Evolutionary conservation across 2,888 invertebrate genomes (phyloP), one percentile per base, ranked within the genome.

Genomic region (Drosophila paranaensis): DNA sequence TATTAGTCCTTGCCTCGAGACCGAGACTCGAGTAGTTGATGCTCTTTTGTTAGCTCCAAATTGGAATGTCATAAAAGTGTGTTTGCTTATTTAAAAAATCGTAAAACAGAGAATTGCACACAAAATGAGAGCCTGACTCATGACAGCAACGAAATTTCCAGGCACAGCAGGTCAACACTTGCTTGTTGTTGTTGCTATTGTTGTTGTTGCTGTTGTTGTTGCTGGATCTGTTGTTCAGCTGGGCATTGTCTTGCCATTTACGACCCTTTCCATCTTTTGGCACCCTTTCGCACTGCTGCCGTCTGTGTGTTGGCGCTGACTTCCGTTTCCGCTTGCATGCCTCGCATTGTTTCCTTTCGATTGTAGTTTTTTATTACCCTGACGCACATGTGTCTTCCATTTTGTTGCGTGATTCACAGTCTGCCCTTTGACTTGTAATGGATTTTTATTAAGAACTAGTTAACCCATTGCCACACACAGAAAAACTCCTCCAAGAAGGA

Each of bases 61-160:
- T 87, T 88, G 88, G 81, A 88, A 87, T 86, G 88, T 83, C 87
- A 87, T 87, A 88, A 88, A 87, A 86, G 77, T 67, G 73, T 77
- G 76, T 71, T 81, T 73, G 78, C 80, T 87, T 88, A 87, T 87
- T 87, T 83, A 88, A 87, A 87, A 82, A 77, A 57, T 75, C 86
- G 82, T 86, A 78, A 81, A 75, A 74, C 30, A 40, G 57, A 27
- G n/a, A n/a, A 50, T 16, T 33, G 37, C 50, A 13, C 2, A 3
- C 6, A 67, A 55, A 62, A 20, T 10, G 70, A 63, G 50, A 56
- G 25, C 39, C 42, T 50, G 42, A 50, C 48, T 42, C 76, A 46
- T 77, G 72, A 62, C 65, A 63, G 61, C 51, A 58, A 53, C 40
- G 55, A 62, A 70, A 48, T 58, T 25, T 55, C 62, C 60, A 57